Evolutionary conservation across 2,888 invertebrate genomes (phyloP), one percentile per base, ranked within the genome.

Genomic region (Liodrosophila aerea): DNA sequence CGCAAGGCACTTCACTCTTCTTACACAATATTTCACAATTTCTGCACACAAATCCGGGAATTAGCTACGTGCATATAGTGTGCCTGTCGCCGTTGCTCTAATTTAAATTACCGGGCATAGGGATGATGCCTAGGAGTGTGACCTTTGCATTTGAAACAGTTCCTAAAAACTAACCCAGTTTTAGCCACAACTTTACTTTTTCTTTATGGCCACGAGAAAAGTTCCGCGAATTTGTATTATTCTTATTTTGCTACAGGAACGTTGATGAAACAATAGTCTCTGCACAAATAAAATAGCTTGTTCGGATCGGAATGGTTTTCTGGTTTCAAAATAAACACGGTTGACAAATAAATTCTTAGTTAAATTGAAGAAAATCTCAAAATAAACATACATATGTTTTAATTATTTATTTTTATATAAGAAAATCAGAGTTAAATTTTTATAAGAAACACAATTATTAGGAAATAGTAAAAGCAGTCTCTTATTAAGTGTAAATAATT

Each of bases 1-100:
- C 30, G 40, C 73, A 62, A 64, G 58, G 75, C 73, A 56, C 41
- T 18, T 22, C 50, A 46, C 60, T 34, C 44, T 58, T 80, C 84
- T 81, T 85, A 66, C 86, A 81, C 84, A 81, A 81, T 68, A 82
- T 83, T 80, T 41, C 44, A 83, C 83, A 83, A 83, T 66, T 47
- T 71, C 16, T 73, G 46, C 57, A 43, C 47, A 39, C 44, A 80
- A 76, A 71, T 71, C 76, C 76, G 62, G 76, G 85, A 85, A 85
- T 77, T 83, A 75, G 73, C 30, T 47, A 22, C 31, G 50, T 39
- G 47, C 12, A 16, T 27, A 61, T 66, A 69, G 63, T 61, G 62
- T 59, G 60, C 49, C 57, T 61, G 75, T 64, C 76, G 73, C 75
- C 72, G 49, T 30, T 71, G 85, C 81, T 83, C 85, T 85, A 85